These are phyloP conservation scores for Amphiprion ocellaris DNA, from an alignment of 2,113 vertebrate genomes.

Conservation along the genomic window DNA sequence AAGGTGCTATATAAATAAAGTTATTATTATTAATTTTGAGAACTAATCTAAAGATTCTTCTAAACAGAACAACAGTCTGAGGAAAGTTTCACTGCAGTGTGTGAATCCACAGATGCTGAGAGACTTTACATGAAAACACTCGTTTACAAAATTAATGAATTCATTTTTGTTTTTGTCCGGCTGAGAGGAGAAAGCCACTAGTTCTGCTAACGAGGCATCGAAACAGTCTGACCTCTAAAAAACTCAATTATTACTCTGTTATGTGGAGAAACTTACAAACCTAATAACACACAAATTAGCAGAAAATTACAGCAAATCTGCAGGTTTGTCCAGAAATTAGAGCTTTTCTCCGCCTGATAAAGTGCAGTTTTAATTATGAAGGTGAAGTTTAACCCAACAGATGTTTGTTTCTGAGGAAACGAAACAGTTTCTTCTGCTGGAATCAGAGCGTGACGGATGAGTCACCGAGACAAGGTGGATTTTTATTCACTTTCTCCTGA, in stretches of 20 bases:
- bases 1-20: too few relatives aligned
- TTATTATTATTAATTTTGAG: too few relatives aligned
- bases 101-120: not conserved
- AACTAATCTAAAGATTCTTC: too few relatives aligned
- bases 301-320: too few relatives aligned
- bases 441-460: constrained; percentile 5
- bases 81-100: too few relatives aligned
- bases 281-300: too few relatives aligned
- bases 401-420: too few relatives aligned
- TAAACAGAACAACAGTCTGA: not conserved
- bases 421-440: too few relatives aligned
- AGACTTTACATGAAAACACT: not conserved
- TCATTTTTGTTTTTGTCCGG: not conserved
- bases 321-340: too few relatives aligned
- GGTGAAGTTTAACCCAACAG: too few relatives aligned
- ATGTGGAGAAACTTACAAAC: not conserved
- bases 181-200: not conserved
- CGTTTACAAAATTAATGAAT: not conserved
- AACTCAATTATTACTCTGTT: not conserved
- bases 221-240: not conserved
- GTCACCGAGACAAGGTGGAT: not conserved
- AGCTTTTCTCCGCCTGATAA: too few relatives aligned
- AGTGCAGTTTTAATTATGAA: too few relatives aligned
- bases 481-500: constrained; percentile 14
- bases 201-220: not conserved